Base-by-base conservation (phyloP, 1,140 invertebrate genomes). In the Matsumurasca onukii region DNA sequence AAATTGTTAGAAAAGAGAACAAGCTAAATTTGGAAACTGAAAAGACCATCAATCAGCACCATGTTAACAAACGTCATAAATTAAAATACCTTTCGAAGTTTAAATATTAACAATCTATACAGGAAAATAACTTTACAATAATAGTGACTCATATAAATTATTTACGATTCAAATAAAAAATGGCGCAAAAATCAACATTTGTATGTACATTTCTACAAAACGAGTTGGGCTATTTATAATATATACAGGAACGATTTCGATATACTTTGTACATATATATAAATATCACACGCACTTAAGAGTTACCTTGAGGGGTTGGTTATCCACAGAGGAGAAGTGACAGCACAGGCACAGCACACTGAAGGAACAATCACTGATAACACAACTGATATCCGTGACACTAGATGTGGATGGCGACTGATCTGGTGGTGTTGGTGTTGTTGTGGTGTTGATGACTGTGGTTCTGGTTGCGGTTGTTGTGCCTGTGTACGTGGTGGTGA, bases 361-460 rank as follows among this genome's bases (percentile, higher is more conserved):
- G 52, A 27, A 31, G 29, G 59, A 22, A 62, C 59, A 30, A 31
- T 31, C 63, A 65, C 25, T 34, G 39, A 34, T 39, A 24, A n/a
- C 31, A 65, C 25, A n/a, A n/a, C n/a, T n/a, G n/a, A n/a, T n/a
- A n/a, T 31, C n/a, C 31, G 20, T n/a, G 15, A 24, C 45, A 66
- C 45, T 77, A 86, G 77, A 87, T 87, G 75, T 86, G 86, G 71
- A 87, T 86, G 62, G 85, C 85, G 70, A 85, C 84, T 25, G 84
- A 84, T 66, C 85, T 78, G 49, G 81, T 73, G 24, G 79, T 78
- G 69, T 77, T 80, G 51, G 80, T 78, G 70, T 80, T 83, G 71
- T 78, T 78, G 70, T 81, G 52, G 52, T 57, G 27, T 15, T 31
- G 79, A 74, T 80, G 49, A 73, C 73, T 67, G 75, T 73, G 67